phyloP scores from a whole-genome alignment of 2,888 invertebrate genomes.

The Oxycera nigricornis region DNA sequence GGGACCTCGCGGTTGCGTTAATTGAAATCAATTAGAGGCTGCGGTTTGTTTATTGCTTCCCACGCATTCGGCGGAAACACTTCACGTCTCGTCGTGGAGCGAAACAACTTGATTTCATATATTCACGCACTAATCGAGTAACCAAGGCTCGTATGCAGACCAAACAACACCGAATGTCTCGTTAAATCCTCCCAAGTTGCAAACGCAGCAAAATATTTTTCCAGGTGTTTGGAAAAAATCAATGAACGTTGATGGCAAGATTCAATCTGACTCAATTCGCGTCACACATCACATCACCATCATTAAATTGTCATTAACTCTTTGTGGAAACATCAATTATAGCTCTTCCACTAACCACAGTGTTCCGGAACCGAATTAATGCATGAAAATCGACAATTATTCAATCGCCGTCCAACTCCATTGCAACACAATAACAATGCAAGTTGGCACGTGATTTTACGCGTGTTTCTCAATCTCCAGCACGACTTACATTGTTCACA shows the following conservation, averaged over 20 bases:
- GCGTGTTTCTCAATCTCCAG: not conserved
- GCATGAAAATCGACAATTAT: slow-evolving; percentile 18
- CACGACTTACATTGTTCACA: not conserved
- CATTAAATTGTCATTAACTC: slow-evolving; percentile 31
- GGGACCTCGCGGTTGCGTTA: not conserved
- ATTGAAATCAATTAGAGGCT: slow-evolving; percentile 22
- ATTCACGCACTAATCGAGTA: not conserved
- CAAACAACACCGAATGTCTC: too few species aligned
- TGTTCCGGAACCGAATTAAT: slow-evolving; percentile 26
- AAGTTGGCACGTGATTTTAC: slow-evolving; percentile 41
- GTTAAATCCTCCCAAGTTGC: too few species aligned
- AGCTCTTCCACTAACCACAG: not conserved
- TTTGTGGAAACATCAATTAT: not conserved
- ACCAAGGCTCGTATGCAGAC: too few species aligned
- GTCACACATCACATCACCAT: not conserved
- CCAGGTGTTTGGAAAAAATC: slow-evolving; percentile 40
- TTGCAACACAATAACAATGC: slow-evolving; percentile 43
- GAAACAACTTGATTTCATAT: not conserved
- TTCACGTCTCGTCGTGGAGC: not conserved
- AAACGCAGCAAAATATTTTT: too few species aligned
- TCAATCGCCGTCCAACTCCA: slow-evolving; percentile 23
- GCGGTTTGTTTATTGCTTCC: not conserved
- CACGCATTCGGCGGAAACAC: not conserved
- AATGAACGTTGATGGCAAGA: slow-evolving; percentile 37
- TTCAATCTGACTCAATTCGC: not conserved